A percentile compares a stretch with the other conserved stretches of the same genome.
Conservation (phyloP, 2,113 vertebrate species). For the Grammomys surdaster region DNA sequence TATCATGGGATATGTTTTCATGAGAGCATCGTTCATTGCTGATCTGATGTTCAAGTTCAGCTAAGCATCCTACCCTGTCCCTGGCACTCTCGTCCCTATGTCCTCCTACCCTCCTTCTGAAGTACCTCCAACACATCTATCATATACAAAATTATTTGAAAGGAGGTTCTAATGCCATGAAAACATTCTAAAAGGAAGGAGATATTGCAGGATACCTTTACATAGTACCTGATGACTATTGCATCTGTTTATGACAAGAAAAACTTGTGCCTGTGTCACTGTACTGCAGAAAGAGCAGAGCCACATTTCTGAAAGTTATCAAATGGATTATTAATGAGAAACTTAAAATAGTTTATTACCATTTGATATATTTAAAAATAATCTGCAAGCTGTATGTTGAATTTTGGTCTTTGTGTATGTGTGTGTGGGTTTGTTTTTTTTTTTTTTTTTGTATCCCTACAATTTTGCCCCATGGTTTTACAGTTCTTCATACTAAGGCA, state of each 20-base stretch:
- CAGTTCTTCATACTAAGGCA: background rate
- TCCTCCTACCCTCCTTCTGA: background rate
- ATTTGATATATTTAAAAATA: background rate
- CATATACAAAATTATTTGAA: conserved; percentile 16
- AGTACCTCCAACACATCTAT: background rate
- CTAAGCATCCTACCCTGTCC: background rate
- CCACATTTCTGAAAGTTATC: background rate
- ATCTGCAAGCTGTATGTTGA: background rate
- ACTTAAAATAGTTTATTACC: background rate
- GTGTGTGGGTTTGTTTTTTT: too few relatives aligned
- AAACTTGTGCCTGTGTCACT: background rate
- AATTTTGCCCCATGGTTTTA: background rate
- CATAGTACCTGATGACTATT: background rate
- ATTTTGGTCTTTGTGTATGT: too few relatives aligned
- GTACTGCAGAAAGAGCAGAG: background rate
- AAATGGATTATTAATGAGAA: background rate
- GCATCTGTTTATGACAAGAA: background rate
- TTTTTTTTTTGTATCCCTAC: background rate
- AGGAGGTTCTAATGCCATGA: background rate
- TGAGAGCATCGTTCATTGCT: background rate
- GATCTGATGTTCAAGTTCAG: conserved; percentile 11
- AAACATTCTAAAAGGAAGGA: background rate
- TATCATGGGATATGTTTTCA: background rate
- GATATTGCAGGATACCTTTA: background rate
- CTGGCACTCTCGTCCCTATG: background rate